Conservation (phyloP, 2,888 invertebrate species). For the Platerodrilus igneus region DNA sequence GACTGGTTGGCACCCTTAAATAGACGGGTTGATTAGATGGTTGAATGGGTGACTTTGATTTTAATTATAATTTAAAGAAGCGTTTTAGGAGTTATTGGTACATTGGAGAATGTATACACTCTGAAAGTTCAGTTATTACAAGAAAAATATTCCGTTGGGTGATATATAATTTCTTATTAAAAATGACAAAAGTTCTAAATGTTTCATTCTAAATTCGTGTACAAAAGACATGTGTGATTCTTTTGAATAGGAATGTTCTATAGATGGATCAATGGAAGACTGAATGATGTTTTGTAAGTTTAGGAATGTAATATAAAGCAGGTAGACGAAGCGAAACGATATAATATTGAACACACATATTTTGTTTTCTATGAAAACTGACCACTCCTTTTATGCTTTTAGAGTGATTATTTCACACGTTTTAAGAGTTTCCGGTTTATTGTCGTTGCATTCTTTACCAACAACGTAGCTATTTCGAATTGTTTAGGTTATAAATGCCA, state of each 20-base stretch:
- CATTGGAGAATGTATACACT: too few relatives aligned
- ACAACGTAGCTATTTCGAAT: slow-evolving; percentile 44
- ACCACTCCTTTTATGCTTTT: slow-evolving; percentile 48
- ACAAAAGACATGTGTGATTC: slow-evolving; percentile 31
- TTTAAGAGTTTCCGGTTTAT: slow-evolving; percentile 49
- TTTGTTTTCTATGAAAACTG: slow-evolving; percentile 49
- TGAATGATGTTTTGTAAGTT: too few relatives aligned
- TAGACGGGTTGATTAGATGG: too few relatives aligned
- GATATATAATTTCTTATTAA: too few relatives aligned
- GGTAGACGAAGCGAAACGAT: slow-evolving; percentile 38
- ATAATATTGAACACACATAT: slow-evolving; percentile 36
- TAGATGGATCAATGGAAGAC: slow-evolving; percentile 46
- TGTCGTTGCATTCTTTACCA: slow-evolving; percentile 44
- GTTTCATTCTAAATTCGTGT: slow-evolving; percentile 33
- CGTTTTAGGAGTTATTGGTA: too few relatives aligned
- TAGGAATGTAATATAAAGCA: slow-evolving; percentile 43
- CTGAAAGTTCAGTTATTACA: too few relatives aligned
- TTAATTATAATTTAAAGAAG: too few relatives aligned
- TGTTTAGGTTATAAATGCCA: slow-evolving; percentile 46
- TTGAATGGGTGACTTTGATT: too few relatives aligned
- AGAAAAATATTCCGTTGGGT: too few relatives aligned
- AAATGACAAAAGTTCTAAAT: slow-evolving; percentile 40
- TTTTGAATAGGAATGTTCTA: slow-evolving; percentile 43
- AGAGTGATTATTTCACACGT: slow-evolving; percentile 46
- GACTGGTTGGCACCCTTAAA: too few relatives aligned